Conservation (phyloP, 2,888 invertebrate species). For the Latheticus oryzae region DNA sequence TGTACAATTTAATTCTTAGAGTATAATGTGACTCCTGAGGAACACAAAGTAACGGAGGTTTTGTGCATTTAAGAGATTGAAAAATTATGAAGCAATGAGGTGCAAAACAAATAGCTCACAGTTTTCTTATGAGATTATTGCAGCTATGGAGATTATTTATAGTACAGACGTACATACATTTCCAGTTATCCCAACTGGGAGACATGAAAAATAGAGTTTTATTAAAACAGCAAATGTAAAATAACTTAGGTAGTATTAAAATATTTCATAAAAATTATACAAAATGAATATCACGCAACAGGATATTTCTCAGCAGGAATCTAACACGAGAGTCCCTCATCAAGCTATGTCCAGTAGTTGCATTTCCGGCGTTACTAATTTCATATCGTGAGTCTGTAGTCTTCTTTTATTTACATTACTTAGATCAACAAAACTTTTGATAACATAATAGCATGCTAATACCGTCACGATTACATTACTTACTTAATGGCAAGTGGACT, state of each 20-base stretch:
- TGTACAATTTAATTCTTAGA: conserved; percentile 34
- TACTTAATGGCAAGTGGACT: conserved; percentile 11
- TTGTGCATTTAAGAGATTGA: conserved; percentile 13
- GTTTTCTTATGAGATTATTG: too few relatives aligned
- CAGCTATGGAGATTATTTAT: too few relatives aligned
- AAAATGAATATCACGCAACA: conserved; percentile 39
- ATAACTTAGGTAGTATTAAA: too few relatives aligned
- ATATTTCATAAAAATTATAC: too few relatives aligned
- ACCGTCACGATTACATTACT: conserved; percentile 2
- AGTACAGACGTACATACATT: too few relatives aligned
- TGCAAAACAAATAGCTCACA: too few relatives aligned
- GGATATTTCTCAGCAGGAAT: conserved; percentile 41
- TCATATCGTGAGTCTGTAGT: conserved; percentile 2
- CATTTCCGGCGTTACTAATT: conserved; percentile 19
- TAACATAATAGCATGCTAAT: conserved; percentile 1
- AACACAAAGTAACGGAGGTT: conserved; percentile 17
- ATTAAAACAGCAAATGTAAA: too few relatives aligned
- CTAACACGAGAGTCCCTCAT: conserved; percentile 42
- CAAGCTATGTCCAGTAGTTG: conserved; percentile 26
- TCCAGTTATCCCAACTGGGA: too few relatives aligned
- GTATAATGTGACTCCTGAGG: conserved; percentile 30
- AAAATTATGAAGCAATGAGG: conserved; percentile 27
- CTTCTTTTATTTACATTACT: background rate
- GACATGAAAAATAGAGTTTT: too few relatives aligned
- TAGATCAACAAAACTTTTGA: conserved; percentile 7